These are phyloP conservation scores for Dreissena rostriformis DNA, from an alignment of 1,140 invertebrate genomes.

Conservation along the genomic window DNA sequence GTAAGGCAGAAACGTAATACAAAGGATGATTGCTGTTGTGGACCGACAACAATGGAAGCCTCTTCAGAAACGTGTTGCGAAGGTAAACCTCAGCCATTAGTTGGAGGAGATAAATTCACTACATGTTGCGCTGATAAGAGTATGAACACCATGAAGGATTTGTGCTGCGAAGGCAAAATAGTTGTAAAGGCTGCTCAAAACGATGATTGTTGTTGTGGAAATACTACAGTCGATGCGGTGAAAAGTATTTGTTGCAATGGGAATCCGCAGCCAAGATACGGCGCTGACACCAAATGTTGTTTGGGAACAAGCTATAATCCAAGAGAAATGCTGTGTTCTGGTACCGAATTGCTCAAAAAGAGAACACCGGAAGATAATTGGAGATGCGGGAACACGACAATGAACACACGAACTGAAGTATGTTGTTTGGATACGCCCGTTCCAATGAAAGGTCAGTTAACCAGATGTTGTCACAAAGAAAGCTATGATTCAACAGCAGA, in stretches of 20 bases:
- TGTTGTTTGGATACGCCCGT: constrained; percentile 30
- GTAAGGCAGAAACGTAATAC: constrained; percentile 34
- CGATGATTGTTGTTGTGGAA: constrained; percentile 54
- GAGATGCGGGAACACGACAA: constrained; percentile 45
- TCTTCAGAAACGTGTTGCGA: constrained; percentile 44
- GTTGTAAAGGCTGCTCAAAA: constrained; percentile 18
- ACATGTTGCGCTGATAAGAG: constrained; percentile 42
- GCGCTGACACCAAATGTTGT: constrained; percentile 38
- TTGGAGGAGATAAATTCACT: constrained; percentile 34
- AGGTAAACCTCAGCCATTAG: constrained; percentile 19
- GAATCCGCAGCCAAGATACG: constrained; percentile 25
- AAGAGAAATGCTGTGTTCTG: constrained; percentile 33
- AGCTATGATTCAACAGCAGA: constrained; percentile 36
- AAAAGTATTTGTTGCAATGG: constrained; percentile 43
- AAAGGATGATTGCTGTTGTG: constrained; percentile 53
- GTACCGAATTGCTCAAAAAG: constrained; percentile 8
- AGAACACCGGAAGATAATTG: constrained; percentile 43
- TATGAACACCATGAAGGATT: constrained; percentile 33
- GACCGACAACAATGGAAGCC: constrained; percentile 53
- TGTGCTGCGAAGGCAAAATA: constrained; percentile 45
- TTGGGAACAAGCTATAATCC: constrained; percentile 39
- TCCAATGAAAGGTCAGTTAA: constrained; percentile 24
- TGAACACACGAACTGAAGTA: constrained; percentile 28
- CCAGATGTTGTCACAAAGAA: constrained; percentile 33
- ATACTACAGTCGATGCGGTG: constrained; percentile 39